These are phyloP conservation scores for Drymonia ruficornis DNA, from an alignment of 2,888 invertebrate species.

Conservation along the genomic window DNA sequence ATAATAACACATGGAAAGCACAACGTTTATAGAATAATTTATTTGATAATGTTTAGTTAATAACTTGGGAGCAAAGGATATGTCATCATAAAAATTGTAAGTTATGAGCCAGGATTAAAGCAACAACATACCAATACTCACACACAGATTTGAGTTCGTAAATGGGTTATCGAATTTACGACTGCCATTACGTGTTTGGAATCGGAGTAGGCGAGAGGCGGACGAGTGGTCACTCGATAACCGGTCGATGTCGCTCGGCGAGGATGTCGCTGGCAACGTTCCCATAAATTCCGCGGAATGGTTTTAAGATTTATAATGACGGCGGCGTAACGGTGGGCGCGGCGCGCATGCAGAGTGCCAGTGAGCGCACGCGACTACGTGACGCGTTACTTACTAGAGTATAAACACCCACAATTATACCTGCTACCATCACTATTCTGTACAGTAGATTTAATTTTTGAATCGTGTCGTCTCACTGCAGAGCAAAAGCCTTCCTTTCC, in stretches of 20 bases:
- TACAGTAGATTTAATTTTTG: too few species aligned
- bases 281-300: slow-evolving; percentile 62
- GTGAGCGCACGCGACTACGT: slow-evolving; percentile 62
- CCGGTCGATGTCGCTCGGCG: slow-evolving; percentile 51
- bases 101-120: not conserved
- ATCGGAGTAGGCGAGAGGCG: slow-evolving; percentile 43
- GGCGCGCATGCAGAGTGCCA: slow-evolving; percentile 38
- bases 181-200: slow-evolving; percentile 37
- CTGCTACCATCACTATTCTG: not conserved
- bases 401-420: slow-evolving; percentile 6
- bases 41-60: slow-evolving; percentile 29
- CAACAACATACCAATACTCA: slow-evolving; percentile 17
- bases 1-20: slow-evolving; percentile 74
- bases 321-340: slow-evolving; percentile 57
- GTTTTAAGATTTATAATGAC: slow-evolving; percentile 58
- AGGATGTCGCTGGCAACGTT: slow-evolving; percentile 59
- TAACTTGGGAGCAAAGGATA: not conserved
- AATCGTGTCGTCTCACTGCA: too few species aligned
- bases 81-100: not conserved
- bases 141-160: slow-evolving; percentile 15
- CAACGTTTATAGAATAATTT: slow-evolving; percentile 54
- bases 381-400: slow-evolving; percentile 41
- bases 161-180: slow-evolving; percentile 39
- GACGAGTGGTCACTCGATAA: slow-evolving; percentile 50
- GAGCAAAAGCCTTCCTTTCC: too few species aligned